Base-by-base conservation (phyloP, 1,140 invertebrate genomes). In the Onthophagus taurus region DNA sequence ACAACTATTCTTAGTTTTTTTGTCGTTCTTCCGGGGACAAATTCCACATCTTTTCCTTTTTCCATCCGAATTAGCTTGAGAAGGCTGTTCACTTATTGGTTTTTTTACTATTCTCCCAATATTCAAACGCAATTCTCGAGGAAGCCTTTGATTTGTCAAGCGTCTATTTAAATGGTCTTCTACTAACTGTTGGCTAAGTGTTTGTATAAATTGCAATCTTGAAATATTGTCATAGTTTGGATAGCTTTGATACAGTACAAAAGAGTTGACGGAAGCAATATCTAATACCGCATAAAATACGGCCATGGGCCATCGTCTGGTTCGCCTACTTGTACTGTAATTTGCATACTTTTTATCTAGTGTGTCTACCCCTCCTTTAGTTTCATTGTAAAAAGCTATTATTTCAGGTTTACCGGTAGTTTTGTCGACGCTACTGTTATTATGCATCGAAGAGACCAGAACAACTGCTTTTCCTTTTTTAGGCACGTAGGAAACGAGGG, bases 381-480 rank as follows among this genome's bases (percentile, higher is more conserved):
- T 59, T 19, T 21, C 19, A 30, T 59, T 59, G 18, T 58, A 58
- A 31, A 41, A 53, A 14, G 31, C 33, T 12, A 58, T 43, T 4
- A 55, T 53, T 36, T 57, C 55, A 18, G 53, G 55, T 35, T 58
- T 49, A 24, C 38, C 24, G 31, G 54, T 35, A 13, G 47, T 30
- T 4, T 38, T 24, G 17, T 39, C 23, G 14, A 43, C 43, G 38
- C 47, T 14, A 5, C 13, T 13, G 13, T 6, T 31, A 31, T 31
- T 7, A 48, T 60, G 58, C 49, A 52, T 58, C 1, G 52, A 42
- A 8, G 55, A 53, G 2, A 50, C 16, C 9, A 60, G 26, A 19
- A 60, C 24, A 2, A 61, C 53, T 18, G 51, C 35, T 51, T 59
- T 60, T 21, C 50, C 50, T 43, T 50, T 48, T 19, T 57, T 54